phyloP scores from a whole-genome alignment of 2,888 invertebrate genomes.

The Acleris literana region DNA sequence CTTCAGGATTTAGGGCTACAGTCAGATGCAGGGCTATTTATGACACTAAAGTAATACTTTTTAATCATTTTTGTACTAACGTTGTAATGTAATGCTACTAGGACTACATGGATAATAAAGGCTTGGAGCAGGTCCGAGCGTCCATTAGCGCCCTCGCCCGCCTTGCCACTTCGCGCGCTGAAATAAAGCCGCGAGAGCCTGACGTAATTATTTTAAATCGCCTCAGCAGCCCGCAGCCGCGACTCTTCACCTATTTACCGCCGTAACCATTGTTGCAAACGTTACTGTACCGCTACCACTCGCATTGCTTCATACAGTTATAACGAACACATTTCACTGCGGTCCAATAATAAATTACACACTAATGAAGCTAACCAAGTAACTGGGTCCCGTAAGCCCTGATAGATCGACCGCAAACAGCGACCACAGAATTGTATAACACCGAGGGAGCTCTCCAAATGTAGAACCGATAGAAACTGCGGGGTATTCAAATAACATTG shows the following conservation, averaged over 20 bases:
- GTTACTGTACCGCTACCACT: constrained; percentile 16
- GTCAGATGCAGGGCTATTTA: too few species aligned
- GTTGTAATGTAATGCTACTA: neutral
- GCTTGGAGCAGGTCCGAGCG: constrained; percentile 18
- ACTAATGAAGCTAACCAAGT: constrained; percentile 31
- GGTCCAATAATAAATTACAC: constrained; percentile 34
- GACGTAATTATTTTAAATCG: constrained; percentile 56
- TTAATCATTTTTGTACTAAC: neutral
- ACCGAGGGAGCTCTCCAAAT: constrained; percentile 20
- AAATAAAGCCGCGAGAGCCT: constrained; percentile 36
- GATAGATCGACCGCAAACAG: constrained; percentile 21
- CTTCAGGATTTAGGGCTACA: too few species aligned
- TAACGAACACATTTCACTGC: constrained; percentile 19
- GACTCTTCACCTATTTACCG: neutral
- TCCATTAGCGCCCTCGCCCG: constrained; percentile 33
- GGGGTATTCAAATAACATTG: constrained; percentile 26
- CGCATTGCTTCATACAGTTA: constrained; percentile 14
- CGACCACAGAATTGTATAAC: constrained; percentile 14
- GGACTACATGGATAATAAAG: constrained; percentile 29
- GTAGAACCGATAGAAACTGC: constrained; percentile 25
- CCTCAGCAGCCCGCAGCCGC: constrained; percentile 41
- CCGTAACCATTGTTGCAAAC: constrained; percentile 17
- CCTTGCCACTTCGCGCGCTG: constrained; percentile 37
- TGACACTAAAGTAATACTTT: too few species aligned
- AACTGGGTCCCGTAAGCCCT: constrained; percentile 22